Evolutionary conservation across 2,888 invertebrate genomes (phyloP), one percentile per base, ranked within the genome.

Genomic region (Steinernema hermaphroditum): DNA sequence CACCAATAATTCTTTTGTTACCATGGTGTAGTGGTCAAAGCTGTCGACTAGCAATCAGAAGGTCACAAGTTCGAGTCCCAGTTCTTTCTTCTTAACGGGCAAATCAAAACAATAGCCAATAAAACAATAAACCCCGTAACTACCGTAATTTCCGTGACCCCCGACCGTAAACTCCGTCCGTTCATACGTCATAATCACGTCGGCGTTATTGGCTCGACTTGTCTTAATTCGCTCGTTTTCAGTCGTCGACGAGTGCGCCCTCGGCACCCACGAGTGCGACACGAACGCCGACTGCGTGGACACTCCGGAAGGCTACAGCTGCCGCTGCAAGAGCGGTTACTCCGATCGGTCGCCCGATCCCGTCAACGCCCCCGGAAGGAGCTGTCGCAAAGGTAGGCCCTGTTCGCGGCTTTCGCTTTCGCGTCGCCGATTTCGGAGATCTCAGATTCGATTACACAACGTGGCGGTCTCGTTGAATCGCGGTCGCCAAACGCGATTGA

Each of bases 211-310:
- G 37, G 4, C 37, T 4, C 37, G 6, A 4, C 37, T 37, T 12
- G 37, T 37, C 37, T 37, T 4, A 4, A 4, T 37, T 37, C 37
- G 12, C 37, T 37, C 4, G 12, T 37, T 78, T 85, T 72, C 77
- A 86, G 86, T 79, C 32, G 81, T 81, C 22, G 79, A 87, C 70
- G 86, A 87, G 74, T 86, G 86, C 69, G 75, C 80, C 6, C 72
- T 82, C 16, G 87, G 86, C 12, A 79, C 80, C 0, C 85, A 86
- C 73, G 80, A 83, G 27, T 86, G 86, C 72, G 83, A 86, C 74
- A 71, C 79, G 37, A 81, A 83, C 41, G 86, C 86, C 46, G 83
- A 84, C 32, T 86, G 86, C 74, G 77, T 84, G 50, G 85, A 86
- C 75, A 85, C 83, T 8, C 68, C 75, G 41, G 82, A 83, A 9